Conservation (phyloP, 2,797 vertebrate species). For the Triplophysa yarkandensis region DNA sequence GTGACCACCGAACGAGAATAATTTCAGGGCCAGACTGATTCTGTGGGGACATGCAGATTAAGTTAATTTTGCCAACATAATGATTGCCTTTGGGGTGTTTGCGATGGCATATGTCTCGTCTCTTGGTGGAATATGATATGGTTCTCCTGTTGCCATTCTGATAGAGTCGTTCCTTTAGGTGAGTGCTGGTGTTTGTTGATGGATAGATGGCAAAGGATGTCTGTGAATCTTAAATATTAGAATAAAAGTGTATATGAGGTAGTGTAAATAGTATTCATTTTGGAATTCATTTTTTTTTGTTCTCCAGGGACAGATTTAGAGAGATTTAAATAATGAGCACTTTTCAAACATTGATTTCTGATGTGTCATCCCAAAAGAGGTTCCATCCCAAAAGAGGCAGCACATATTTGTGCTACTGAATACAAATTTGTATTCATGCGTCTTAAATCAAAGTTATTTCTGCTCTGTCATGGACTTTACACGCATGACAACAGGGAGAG, state of each 20-base stretch:
- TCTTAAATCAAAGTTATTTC: conserved; percentile 1
- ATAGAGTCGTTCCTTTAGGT: conserved; percentile 86
- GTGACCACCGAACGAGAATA: not conserved
- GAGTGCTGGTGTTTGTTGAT: conserved; percentile 61
- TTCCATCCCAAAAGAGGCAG: not conserved
- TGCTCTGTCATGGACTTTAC: conserved; percentile 1
- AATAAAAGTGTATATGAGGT: not conserved
- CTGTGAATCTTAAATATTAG: not conserved
- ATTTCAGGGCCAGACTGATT: conserved; percentile 8
- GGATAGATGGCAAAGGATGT: not conserved
- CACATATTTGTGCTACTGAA: not conserved
- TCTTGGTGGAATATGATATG: conserved; percentile 84
- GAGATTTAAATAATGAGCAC: not conserved
- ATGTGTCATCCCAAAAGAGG: not conserved
- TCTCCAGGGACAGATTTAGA: not conserved
- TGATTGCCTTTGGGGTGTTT: conserved; percentile 32
- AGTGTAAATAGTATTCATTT: not conserved
- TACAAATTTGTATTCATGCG: not conserved
- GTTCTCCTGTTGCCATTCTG: conserved; percentile 84
- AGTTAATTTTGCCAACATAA: conserved; percentile 25
- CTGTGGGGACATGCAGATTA: not conserved
- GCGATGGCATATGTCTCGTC: conserved; percentile 59
- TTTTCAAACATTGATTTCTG: not conserved
- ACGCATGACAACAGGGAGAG: not conserved
- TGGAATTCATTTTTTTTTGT: not conserved